Base-by-base conservation (phyloP, 2,888 invertebrate genomes). In the Hypomecis punctinalis region DNA sequence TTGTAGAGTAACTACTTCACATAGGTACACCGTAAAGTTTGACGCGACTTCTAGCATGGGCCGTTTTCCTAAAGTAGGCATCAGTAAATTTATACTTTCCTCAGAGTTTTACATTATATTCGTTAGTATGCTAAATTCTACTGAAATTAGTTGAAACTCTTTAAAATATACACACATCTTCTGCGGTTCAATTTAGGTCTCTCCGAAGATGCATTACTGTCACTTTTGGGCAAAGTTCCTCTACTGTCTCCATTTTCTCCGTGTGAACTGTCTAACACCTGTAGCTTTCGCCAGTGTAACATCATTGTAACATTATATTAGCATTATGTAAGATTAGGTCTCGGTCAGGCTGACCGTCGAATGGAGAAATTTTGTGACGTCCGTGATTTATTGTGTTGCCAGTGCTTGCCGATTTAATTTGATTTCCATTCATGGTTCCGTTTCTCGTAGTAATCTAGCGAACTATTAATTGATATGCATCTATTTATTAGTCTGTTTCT, bases 241-340 rank as follows among this genome's bases (percentile, higher is more conserved):
- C 39, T 46, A 51, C 59, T 63, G 52, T 43, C 39, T 48, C 1
- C 37, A 5, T 23, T 39, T 49, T 52, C 35, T 45, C 56, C 47
- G 47, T 51, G 51, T 39, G 42, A 48, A 49, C 40, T 36, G 36
- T 43, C 56, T 36, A 52, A 76, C 87, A 87, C 82, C 83, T 86
- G 85, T 78, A 75, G 81, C 88, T 89, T 89, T 90, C 89, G 82
- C 86, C 78, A 67, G 75, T 76, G 79, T 78, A 81, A 80, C 80
- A 84, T 76, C 63, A 66, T 72, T 75, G 78, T 77, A 70, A 71
- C 63, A 74, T 89, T 88, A 83, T 79, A 77, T 84, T 77, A 70
- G 70, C 63, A 73, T 90, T 88, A 83, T 80, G 76, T 85, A 90
- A 90, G 74, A 66, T 74, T 74, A 85, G 90, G 89, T 89, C 90